Percentiles rank a stretch among this genome's conserved stretches.
Conservation (phyloP, 2,797 vertebrate genomes). For the Anableps anableps region DNA sequence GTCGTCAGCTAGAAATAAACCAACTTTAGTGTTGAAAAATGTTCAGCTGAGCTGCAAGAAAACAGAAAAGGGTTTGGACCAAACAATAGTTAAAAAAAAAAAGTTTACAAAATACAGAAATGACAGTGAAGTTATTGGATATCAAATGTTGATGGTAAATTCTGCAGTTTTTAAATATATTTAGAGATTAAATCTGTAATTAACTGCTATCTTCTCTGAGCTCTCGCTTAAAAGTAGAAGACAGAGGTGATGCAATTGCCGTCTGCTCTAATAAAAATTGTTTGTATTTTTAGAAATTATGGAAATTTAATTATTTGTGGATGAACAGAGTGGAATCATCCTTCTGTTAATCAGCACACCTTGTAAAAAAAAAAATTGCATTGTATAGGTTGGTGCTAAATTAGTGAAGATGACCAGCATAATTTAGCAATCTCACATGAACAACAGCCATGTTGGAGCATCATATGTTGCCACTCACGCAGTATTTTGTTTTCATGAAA, state of each 20-base stretch:
- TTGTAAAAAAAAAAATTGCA: neutral
- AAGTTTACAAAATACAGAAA: neutral
- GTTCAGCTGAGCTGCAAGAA: neutral
- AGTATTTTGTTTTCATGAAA: neutral
- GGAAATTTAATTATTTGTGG: neutral
- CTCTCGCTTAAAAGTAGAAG: too few species aligned
- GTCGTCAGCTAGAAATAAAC: slow-evolving; percentile 24
- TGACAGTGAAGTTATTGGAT: neutral
- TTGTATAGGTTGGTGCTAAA: too few species aligned
- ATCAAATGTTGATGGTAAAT: neutral
- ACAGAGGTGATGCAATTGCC: neutral
- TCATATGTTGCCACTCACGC: neutral
- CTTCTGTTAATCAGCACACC: neutral
- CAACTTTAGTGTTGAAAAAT: slow-evolving; percentile 6
- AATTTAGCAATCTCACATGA: neutral
- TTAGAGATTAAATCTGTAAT: neutral
- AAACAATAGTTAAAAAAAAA: neutral
- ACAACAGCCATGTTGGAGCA: neutral
- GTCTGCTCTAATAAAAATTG: neutral
- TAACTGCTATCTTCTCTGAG: neutral
- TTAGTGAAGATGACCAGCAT: too few species aligned
- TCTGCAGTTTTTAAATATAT: neutral
- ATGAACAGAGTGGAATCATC: neutral
- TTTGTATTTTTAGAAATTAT: neutral
- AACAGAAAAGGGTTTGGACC: neutral